Conservation (phyloP, 2,888 invertebrate species). For the Cosmorhoe ocellata region DNA sequence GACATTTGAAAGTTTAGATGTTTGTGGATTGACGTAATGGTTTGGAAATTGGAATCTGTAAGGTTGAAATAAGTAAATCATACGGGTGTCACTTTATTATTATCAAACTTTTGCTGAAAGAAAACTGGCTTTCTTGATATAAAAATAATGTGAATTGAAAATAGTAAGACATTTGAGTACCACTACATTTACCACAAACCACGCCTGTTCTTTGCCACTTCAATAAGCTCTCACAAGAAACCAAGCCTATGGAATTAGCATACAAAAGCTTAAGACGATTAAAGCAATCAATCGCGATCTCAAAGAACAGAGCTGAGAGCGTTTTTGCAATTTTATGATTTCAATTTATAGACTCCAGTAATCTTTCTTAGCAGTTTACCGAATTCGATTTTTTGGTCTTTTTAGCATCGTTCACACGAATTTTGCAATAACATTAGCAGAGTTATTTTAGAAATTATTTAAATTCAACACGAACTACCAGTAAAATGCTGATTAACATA, state of each 20-base stretch:
- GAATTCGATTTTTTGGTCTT: too few relatives aligned
- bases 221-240: conserved; percentile 19
- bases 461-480: too few relatives aligned
- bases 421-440: too few relatives aligned
- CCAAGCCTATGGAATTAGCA: conserved; percentile 15
- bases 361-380: neutral
- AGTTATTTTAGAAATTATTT: too few relatives aligned
- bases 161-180: neutral
- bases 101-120: too few relatives aligned
- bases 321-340: neutral
- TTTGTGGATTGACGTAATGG: too few relatives aligned
- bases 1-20: too few relatives aligned
- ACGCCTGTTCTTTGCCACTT: conserved; percentile 7
- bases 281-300: neutral
- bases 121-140: too few relatives aligned
- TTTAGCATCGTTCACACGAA: neutral
- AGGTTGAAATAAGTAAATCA: too few relatives aligned
- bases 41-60: too few relatives aligned
- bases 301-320: neutral
- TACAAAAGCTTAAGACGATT: conserved; percentile 18
- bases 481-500: too few relatives aligned
- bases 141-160: neutral
- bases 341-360: neutral
- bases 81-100: too few relatives aligned
- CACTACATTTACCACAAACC: neutral